phyloP scores from a whole-genome alignment of 1,140 invertebrate genomes.

The Drosophila obscura region DNA sequence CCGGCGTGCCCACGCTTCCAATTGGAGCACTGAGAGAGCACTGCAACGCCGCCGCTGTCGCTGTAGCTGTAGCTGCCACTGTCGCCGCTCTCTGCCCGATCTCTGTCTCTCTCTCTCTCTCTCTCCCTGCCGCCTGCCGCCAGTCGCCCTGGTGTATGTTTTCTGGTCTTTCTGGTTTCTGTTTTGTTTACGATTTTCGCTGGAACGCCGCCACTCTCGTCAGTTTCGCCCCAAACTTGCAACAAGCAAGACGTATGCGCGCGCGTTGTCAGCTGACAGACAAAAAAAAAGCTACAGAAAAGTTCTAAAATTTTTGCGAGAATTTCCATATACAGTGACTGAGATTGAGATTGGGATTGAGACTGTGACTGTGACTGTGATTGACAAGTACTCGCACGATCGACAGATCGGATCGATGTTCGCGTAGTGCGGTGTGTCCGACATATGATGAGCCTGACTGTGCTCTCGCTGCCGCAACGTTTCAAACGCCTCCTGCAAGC shows the following conservation, averaged over 20 bases:
- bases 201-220: conserved; percentile 44
- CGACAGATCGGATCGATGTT: conserved; percentile 55
- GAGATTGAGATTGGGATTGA: too few relatives aligned
- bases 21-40: conserved; percentile 65
- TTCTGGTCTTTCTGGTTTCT: conserved; percentile 67
- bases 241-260: conserved; percentile 67
- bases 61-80: too few relatives aligned
- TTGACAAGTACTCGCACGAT: too few relatives aligned
- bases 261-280: conserved; percentile 39
- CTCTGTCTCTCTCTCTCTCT: conserved; percentile 7
- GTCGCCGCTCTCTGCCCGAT: background rate
- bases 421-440: conserved; percentile 52
- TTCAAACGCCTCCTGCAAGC: conserved; percentile 83
- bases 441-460: conserved; percentile 79
- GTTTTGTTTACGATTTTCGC: conserved; percentile 75
- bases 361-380: background rate
- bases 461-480: conserved; percentile 83
- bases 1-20: conserved; percentile 53
- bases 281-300: conserved; percentile 18
- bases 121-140: background rate
- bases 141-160: background rate
- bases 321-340: too few relatives aligned
- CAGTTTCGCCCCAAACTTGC: conserved; percentile 67
- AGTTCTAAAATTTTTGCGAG: conserved; percentile 19
- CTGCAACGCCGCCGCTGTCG: too few relatives aligned